Conservation (phyloP, 2,797 vertebrate species). For the Bufotes viridis region DNA sequence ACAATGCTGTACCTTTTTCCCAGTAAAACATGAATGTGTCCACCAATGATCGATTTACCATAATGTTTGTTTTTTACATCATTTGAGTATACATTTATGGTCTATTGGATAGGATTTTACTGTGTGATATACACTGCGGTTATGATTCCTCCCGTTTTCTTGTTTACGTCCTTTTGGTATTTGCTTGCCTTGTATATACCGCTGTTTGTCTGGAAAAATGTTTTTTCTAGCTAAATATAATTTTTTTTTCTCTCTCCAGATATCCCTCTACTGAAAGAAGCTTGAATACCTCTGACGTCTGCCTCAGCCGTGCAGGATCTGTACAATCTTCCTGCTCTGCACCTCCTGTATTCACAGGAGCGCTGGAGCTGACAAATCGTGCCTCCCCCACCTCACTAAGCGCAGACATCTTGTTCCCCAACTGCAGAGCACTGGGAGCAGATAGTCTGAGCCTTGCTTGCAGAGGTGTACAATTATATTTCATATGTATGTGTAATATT, state of each 20-base stretch:
- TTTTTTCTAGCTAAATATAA: not conserved
- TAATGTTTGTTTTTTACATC: no score
- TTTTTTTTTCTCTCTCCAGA: constrained; percentile 73
- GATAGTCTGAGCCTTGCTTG: constrained; percentile 62
- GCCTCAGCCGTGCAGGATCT: constrained; percentile 66
- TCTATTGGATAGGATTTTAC: no score
- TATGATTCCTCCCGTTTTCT: no score
- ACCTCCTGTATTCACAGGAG: constrained; percentile 59
- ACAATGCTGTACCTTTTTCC: no score
- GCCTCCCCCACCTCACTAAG: constrained; percentile 66
- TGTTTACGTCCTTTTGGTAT: not conserved
- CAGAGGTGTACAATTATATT: constrained; percentile 57
- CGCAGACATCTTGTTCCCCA: constrained; percentile 62
- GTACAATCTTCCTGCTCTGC: constrained; percentile 60
- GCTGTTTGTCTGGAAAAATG: not conserved
- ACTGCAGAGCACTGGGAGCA: constrained; percentile 48
- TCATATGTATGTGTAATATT: constrained; percentile 38
- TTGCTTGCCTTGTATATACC: no score
- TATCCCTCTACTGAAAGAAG: constrained; percentile 95
- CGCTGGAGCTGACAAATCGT: constrained; percentile 62
- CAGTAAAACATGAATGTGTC: no score
- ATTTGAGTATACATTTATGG: no score
- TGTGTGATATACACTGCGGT: no score
- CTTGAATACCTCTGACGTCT: constrained; percentile 76
- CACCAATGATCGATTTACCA: no score